Evolutionary conservation across 2,888 invertebrate genomes (phyloP), one percentile per base, ranked within the genome.

Genomic region (Cheilosia variabilis): DNA sequence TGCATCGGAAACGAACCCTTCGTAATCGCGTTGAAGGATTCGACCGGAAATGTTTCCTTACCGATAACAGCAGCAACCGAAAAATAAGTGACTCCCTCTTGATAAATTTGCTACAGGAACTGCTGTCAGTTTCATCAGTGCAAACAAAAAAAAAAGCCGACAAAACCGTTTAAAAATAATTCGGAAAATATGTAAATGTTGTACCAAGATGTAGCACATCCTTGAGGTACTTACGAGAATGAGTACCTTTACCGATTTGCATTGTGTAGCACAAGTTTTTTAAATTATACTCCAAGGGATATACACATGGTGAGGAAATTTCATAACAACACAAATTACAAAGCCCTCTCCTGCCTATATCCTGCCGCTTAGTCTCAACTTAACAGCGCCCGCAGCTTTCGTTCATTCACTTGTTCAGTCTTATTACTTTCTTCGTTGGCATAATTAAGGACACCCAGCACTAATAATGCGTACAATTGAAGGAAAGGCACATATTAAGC

Each of bases 21-120:
- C 13, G 34, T 55, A 52, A 63, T 43, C 17, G 19, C n/a, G 19
- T 57, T 62, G 50, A 58, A 80, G 52, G 71, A 9, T 31, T 83
- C 79, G 83, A 73, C 78, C 83, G 83, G 83, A 78, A 79, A 62
- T 73, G 79, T 83, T 73, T 55, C 31, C 50, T 57, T 63, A 10
- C 52, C 73, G 83, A 79, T 83, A 78, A 63, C 72, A 9, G 45
- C 17, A 47, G 13, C 37, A 3, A 37, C 37, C 9, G 15, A 27
- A 66, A 43, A 62, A 43, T 13, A 17, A 60, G 50, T 17, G 45
- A 17, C 0, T 4, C 17, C 27, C 58, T 69, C 62, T 53, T 52
- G 13, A 78, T 72, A 81, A 72, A 72, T 66, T 66, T 66, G 65
- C 45, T 55, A 19, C 71, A 41, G 24, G 22, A 9, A 37, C 52